These are phyloP conservation scores for Branchinecta lindahli DNA, from an alignment of 1,140 invertebrate species.

Conservation along the genomic window DNA sequence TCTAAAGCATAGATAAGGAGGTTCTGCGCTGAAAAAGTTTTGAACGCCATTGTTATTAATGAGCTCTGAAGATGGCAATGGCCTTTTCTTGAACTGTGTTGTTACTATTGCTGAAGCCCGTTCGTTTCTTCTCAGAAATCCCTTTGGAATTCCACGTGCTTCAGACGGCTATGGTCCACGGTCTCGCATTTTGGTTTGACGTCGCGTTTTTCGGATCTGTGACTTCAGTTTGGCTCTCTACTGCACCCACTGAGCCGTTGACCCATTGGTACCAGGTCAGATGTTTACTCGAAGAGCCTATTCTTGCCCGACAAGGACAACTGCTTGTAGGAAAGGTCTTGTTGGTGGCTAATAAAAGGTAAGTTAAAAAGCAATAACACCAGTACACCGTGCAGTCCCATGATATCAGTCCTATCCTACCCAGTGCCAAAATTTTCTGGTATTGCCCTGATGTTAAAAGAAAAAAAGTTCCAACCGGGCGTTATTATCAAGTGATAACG, in stretches of 20 bases:
- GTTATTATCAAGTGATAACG: no score
- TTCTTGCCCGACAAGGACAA: slow-evolving; percentile 90
- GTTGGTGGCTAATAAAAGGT: slow-evolving; percentile 82
- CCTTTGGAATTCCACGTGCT: slow-evolving; percentile 83
- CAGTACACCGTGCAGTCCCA: no score
- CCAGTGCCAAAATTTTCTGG: no score
- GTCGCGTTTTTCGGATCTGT: slow-evolving; percentile 89
- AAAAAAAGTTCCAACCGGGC: no score
- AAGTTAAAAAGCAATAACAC: slow-evolving; percentile 20
- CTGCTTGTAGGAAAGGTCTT: slow-evolving; percentile 69
- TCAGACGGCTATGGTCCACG: slow-evolving; percentile 88
- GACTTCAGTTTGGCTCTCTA: slow-evolving; percentile 92
- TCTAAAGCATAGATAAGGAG: no score
- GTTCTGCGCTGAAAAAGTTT: no score
- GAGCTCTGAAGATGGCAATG: no score
- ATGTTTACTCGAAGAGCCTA: slow-evolving; percentile 80
- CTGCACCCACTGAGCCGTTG: slow-evolving; percentile 90
- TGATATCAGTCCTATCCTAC: no score
- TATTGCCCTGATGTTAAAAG: no score
- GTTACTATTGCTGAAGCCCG: neutral
- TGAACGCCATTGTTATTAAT: no score
- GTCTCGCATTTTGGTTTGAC: slow-evolving; percentile 99
- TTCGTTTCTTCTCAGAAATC: slow-evolving; percentile 45
- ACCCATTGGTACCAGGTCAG: slow-evolving; percentile 99
- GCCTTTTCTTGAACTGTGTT: no score